Base-by-base conservation (phyloP, 2,888 invertebrate species). In the Ormyrus thymus region DNA sequence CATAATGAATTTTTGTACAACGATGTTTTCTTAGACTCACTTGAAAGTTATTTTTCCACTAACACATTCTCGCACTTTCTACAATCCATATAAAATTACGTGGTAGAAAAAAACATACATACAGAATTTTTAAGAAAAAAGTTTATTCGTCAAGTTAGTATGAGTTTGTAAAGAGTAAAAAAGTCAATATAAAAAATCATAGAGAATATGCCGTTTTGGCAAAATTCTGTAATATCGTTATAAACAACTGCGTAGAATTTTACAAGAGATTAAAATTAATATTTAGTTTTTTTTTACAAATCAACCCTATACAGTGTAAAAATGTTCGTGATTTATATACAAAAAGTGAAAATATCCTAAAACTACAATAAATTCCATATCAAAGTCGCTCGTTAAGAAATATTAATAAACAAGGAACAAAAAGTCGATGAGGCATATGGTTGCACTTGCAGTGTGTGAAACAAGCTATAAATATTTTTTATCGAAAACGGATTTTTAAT, bases 1-100 rank as follows among this genome's bases (percentile, higher is more conserved):
- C 78, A 81, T 82, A 84, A 83, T 83, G 82, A 78, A 84, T 84
- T 83, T 85, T 85, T 85, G 84, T 86, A 86, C 85, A 86, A 85
- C 83, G 84, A 85, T 81, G 82, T 83, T 81, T 81, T 80, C 72
- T 82, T 81, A 75, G 61, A 71, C 73, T 74, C 65, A 65, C 55
- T 76, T 70, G 73, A 58, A 77, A 73, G 71, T 29, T 29, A 29
- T 29, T 65, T 76, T 73, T 76, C 75, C 62, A 50, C 51, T 62
- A 75, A 78, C 61, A 61, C 73, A 78, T 74, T 71, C 66, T 46
- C 70, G 62, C 65, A 58, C 55, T 79, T 80, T 82, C 81, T 83
- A 82, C 80, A 78, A 78, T 80, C 78, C 76, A 82, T 84, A 83
- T 82, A 66, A 83, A 81, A 83, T 82, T 81, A 81, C 73, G 68